These are phyloP conservation scores for Nomada lathburiana DNA, from an alignment of 2,888 invertebrate genomes.

Conservation along the genomic window DNA sequence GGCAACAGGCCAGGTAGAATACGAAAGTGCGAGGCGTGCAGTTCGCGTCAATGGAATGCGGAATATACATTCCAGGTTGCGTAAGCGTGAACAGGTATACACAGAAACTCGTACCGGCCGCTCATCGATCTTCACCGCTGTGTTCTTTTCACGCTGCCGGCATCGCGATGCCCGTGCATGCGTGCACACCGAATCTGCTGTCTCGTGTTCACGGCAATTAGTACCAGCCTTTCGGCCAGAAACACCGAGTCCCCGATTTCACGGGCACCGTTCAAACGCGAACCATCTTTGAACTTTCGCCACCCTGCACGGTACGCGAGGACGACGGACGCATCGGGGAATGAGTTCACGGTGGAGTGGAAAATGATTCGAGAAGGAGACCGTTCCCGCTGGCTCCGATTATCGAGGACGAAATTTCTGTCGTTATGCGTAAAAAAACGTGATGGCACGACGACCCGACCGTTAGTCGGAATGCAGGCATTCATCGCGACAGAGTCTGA, in stretches of 20 bases:
- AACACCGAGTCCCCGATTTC: not conserved
- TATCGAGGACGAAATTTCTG: not conserved
- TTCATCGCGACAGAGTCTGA: not conserved
- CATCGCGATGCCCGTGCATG: slow-evolving; percentile 2
- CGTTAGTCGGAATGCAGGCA: not conserved
- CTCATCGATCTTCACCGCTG: slow-evolving; percentile 49
- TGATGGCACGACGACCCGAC: not conserved
- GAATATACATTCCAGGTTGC: slow-evolving; percentile 73
- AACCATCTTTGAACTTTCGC: no score
- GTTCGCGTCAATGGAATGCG: slow-evolving; percentile 68
- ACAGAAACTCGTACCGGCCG: slow-evolving; percentile 22
- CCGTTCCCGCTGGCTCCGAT: not conserved
- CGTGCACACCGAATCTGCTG: not conserved
- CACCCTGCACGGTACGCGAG: no score
- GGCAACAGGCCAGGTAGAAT: slow-evolving; percentile 24
- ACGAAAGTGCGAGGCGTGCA: slow-evolving; percentile 41
- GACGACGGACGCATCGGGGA: no score
- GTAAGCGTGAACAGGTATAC: slow-evolving; percentile 57
- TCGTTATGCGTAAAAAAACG: slow-evolving; percentile 10
- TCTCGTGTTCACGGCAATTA: slow-evolving; percentile 7
- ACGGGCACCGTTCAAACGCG: not conserved
- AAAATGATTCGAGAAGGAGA: not conserved
- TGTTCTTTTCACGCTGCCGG: slow-evolving; percentile 33
- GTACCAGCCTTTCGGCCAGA: not conserved
- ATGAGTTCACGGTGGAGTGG: no score